These are phyloP conservation scores for Asobara japonica DNA, from an alignment of 1,140 invertebrate genomes.

Conservation along the genomic window DNA sequence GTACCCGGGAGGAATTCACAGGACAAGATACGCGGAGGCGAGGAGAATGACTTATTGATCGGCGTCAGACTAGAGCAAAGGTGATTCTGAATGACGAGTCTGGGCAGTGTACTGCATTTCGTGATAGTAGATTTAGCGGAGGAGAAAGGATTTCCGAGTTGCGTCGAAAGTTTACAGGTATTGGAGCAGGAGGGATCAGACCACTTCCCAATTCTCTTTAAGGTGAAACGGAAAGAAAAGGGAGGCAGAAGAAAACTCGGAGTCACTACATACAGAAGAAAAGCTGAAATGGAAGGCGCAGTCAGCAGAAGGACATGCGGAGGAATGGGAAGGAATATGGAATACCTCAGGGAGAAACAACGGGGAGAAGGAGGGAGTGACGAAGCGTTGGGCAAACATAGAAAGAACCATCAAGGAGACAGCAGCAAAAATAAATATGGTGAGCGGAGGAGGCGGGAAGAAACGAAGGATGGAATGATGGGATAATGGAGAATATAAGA, in stretches of 20 bases:
- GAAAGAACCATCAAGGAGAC: not conserved
- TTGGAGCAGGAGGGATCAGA: not conserved
- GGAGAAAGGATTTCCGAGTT: not conserved
- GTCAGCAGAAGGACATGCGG: constrained; percentile 8
- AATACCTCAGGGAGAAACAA: constrained; percentile 18
- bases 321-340: not conserved
- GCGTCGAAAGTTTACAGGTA: not conserved
- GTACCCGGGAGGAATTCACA: not conserved
- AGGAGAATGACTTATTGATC: not conserved
- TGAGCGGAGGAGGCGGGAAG: not conserved
- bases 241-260: not conserved
- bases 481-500: constrained; percentile 11
- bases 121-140: not conserved
- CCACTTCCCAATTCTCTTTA: not conserved
- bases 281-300: not conserved
- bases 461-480: not conserved
- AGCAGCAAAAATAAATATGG: constrained; percentile 27
- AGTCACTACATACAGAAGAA: not conserved
- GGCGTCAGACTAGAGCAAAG: not conserved
- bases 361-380: constrained; percentile 16
- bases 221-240: not conserved
- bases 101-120: not conserved
- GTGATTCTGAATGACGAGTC: not conserved
- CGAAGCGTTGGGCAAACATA: not conserved
- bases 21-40: not conserved